phyloP scores from a whole-genome alignment of 2,888 invertebrate species.

The Eutolmus rufibarbis region DNA sequence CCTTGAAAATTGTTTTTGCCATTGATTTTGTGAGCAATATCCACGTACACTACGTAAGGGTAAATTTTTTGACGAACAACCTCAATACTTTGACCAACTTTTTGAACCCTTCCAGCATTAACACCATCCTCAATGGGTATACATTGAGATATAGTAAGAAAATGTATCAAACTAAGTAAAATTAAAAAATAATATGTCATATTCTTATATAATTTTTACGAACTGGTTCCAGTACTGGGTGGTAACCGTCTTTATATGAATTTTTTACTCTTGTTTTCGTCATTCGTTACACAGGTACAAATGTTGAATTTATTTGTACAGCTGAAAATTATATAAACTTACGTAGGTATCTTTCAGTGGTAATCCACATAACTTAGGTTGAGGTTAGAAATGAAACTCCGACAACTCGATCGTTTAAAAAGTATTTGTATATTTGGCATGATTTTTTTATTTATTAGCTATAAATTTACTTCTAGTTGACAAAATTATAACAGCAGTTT shows the following conservation, averaged over 20 bases:
- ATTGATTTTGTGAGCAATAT: background rate
- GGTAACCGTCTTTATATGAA: background rate
- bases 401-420: background rate
- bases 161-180: background rate
- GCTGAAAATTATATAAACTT: background rate
- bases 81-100: background rate
- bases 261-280: background rate
- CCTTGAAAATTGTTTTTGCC: background rate
- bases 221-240: background rate
- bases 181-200: background rate
- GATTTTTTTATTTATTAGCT: background rate
- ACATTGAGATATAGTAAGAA: background rate
- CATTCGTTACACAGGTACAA: background rate
- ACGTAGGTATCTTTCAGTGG: background rate
- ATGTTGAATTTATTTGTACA: background rate
- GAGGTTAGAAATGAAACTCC: background rate
- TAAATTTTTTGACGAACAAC: background rate
- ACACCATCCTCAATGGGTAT: background rate
- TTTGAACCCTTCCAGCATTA: background rate
- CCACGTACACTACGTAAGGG: background rate
- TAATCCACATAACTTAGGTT: background rate
- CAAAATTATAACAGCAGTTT: background rate
- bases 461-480: background rate
- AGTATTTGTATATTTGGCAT: background rate
- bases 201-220: background rate